Evolutionary conservation across 2,113 vertebrate genomes (phyloP).

Genomic region (Myxocyprinus asiaticus): DNA sequence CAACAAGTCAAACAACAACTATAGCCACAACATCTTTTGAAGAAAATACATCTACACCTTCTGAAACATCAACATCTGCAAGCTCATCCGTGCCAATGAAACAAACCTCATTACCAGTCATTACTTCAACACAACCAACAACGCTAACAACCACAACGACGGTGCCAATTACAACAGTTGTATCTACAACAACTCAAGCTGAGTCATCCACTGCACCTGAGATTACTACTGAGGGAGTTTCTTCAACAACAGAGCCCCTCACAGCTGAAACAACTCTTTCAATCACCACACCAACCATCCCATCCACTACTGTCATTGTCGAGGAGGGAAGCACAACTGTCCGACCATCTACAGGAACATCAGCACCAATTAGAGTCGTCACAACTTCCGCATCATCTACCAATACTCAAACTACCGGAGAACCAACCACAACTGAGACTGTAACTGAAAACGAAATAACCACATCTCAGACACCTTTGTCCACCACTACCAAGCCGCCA

Average conservation of each 20-base stretch:
- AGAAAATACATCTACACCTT: conserved; percentile 31
- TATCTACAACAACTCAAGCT: background rate
- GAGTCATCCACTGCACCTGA: background rate
- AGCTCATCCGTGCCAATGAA: background rate
- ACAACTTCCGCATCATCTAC: conserved; percentile 27
- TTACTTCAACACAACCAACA: background rate
- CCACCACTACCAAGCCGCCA: background rate
- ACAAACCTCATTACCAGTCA: background rate
- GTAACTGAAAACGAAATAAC: background rate
- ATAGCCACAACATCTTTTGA: background rate
- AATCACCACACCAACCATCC: background rate
- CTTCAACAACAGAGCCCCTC: conserved; percentile 18
- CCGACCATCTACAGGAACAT: background rate
- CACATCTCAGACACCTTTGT: background rate
- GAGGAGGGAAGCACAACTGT: background rate
- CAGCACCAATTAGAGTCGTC: background rate
- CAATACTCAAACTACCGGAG: background rate
- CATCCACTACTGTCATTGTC: background rate
- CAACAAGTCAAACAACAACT: background rate
- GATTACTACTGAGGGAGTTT: background rate
- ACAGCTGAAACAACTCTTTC: conserved; percentile 7
- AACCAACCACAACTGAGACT: conserved; percentile 12
- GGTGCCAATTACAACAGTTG: background rate
- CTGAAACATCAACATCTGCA: background rate
- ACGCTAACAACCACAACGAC: background rate